Base-by-base conservation (phyloP, 92 coral and sea anemone species). In the Actinostola sp. region DNA sequence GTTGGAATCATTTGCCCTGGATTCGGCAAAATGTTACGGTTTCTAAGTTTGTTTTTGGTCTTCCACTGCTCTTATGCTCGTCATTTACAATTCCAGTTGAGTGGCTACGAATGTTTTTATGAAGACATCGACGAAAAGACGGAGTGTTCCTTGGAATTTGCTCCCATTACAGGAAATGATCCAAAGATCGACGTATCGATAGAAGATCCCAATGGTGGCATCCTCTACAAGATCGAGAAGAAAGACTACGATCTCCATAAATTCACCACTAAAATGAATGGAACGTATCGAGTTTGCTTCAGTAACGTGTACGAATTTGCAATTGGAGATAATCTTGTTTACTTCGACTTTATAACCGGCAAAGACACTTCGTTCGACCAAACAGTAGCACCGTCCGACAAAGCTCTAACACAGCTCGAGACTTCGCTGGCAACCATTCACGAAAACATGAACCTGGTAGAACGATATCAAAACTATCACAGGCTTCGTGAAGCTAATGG, bases 91-190 rank as follows among this genome's bases (percentile, higher is more conserved):
- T 88, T 94, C 75, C 94, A 88, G 61, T 81, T 94, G 17, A 94
- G 88, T 68, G 98, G 98, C 29, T 94, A 84, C 56, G 98, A 94
- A 51, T 94, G 98, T 62, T 94, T 94, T 81, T 91, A 85, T 80
- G 97, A 94, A 76, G 92, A 91, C 34, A 85, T 94, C 39, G 83
- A 46, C 27, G 89, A 87, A 61, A 92, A 92, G 12, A 89, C 91
- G 0, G 93, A 92, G 16, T 94, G 98, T 58, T 88, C 98, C 13
- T 51, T 94, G 23, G 98, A 94, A 64, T 94, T 78, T 61, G 98
- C 98, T 12, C 98, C 98, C 0, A 94, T 94, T 9, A 88, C 97
- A 0, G 98, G 98, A 53, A 92, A 88, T 16, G 97, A 94, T 42
- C 98, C 98, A 0, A 90, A 89, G 44, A 77, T 94, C 14, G 98